Percentiles rank a stretch among this genome's conserved stretches.
These are phyloP conservation scores for Chirona hameri DNA, from an alignment of 2,888 invertebrate species.

Conservation along the genomic window DNA sequence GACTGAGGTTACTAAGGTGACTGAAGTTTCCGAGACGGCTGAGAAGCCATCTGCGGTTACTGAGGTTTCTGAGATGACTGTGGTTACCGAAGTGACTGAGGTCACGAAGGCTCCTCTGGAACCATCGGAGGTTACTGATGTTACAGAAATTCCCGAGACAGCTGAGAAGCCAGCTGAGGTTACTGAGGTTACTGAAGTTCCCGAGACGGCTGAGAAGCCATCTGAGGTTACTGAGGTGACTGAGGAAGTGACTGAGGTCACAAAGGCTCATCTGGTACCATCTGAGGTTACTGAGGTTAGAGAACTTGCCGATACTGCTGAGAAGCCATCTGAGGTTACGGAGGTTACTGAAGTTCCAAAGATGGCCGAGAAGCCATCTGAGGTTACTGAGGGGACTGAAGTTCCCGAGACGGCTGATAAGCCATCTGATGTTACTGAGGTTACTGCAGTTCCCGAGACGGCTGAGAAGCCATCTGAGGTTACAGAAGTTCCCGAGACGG, in stretches of 20 bases:
- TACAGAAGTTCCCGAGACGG: background rate
- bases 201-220: background rate
- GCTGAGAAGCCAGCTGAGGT: background rate
- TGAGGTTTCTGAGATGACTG: no score
- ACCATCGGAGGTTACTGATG: no score
- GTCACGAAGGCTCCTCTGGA: no score
- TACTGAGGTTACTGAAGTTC: background rate
- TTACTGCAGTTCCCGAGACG: background rate
- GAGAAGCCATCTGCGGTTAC: background rate
- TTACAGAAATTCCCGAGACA: background rate
- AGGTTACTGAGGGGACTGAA: background rate
- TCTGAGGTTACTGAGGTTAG: background rate
- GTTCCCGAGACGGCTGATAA: background rate
- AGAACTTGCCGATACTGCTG: background rate
- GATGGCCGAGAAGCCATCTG: background rate
- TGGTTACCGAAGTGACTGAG: background rate
- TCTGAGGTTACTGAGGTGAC: background rate
- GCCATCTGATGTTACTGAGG: background rate
- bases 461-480: background rate
- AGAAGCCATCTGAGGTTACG: no score
- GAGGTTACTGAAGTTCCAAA: no score
- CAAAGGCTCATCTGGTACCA: background rate
- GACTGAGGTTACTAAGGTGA: background rate
- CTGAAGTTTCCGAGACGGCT: background rate
- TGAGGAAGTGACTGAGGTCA: background rate